Conservation (phyloP, 2,797 vertebrate genomes). For the Micromesistius poutassou region DNA sequence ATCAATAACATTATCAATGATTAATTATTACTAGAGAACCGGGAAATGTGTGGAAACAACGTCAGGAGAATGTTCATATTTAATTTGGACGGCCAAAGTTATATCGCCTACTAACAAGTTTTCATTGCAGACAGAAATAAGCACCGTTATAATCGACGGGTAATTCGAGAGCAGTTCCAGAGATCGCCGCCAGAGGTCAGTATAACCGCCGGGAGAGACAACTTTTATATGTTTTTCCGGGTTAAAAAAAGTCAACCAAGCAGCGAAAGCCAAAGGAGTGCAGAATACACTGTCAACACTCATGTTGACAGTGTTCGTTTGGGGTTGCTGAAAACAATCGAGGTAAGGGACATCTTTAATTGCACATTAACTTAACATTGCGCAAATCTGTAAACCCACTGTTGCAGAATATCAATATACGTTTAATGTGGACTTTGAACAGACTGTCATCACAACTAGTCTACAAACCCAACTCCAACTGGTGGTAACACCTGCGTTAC, state of each 20-base stretch:
- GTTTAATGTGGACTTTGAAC: constrained; percentile 5
- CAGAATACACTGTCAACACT: background rate
- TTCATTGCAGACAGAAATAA: background rate
- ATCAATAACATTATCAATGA: constrained; percentile 69
- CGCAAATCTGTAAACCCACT: background rate
- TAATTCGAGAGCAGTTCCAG: constrained; percentile 26
- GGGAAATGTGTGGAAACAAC: background rate
- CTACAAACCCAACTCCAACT: background rate
- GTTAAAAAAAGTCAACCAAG: background rate
- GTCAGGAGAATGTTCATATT: background rate
- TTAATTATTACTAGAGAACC: constrained; percentile 48
- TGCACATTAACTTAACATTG: background rate
- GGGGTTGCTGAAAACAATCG: background rate
- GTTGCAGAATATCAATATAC: background rate
- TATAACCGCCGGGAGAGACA: constrained; percentile 11
- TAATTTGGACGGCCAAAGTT: background rate
- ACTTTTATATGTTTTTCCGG: constrained; percentile 24
- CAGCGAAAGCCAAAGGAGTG: background rate
- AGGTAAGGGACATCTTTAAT: background rate
- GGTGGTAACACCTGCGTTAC: background rate
- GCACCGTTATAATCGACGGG: background rate
- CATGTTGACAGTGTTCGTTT: background rate
- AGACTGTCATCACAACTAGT: background rate
- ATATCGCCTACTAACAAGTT: background rate
- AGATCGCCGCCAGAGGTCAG: constrained; percentile 54